Base-by-base conservation (phyloP, 2,113 vertebrate species). In the Triplophysa siluroides region DNA sequence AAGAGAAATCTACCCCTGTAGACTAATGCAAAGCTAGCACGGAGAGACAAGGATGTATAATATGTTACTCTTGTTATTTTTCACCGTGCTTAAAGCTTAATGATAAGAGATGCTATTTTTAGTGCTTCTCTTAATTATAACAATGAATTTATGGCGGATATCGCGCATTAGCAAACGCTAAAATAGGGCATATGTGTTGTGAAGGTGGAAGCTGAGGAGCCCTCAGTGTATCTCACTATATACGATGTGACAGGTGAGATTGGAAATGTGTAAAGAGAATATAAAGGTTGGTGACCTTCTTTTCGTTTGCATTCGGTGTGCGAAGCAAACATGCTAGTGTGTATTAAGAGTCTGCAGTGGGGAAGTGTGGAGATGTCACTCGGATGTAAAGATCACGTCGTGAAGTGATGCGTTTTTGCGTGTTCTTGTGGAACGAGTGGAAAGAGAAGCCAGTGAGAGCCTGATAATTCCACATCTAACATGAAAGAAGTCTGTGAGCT, bases 241-340 rank as follows among this genome's bases (percentile, higher is more conserved):
- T 54, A 63, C 16, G 62, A 23, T 24, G 12, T 52, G 43, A 77
- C 62, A 38, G 62, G 62, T 50, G 54, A 19, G 47, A 65, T 77
- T 77, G 33, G 45, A 19, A 18, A 54, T 29, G 58, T 52, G 47
- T 64, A 76, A 33, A 19, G 43, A 76, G 60, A 76, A 76, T 64
- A 50, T 76, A 50, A 50, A 52, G 41, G 61, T 50, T 50, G 18
- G 45, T 65, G 74, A 76, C 61, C 74, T 18, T 76, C 74, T 76
- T 50, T 68, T 43, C 19, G 74, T 92, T 86, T 90, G 68, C 71
- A 29, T 47, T 61, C 67, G 86, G 80, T 56, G 75, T 24, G 29
- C 56, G 18, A 78, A 60, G 63, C 78, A 71, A 68, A 19, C 33
- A n/a, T 65, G 33, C 29, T 65, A 70, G 50, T 38, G 69, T 60